phyloP scores from a whole-genome alignment of 2,888 invertebrate species.

The Saturnia pavonia region DNA sequence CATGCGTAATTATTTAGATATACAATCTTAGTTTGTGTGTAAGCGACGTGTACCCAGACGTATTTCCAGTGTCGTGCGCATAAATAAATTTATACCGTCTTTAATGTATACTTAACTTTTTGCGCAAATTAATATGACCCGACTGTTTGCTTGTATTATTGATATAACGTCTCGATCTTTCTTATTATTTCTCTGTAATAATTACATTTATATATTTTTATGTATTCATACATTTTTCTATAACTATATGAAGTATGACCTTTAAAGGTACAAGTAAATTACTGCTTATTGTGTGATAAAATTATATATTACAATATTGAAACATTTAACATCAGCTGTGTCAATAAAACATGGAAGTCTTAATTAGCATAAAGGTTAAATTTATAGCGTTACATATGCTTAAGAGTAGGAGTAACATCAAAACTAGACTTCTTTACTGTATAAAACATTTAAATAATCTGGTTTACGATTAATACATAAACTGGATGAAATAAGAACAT shows the following conservation, averaged over 20 bases:
- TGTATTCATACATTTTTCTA: not conserved
- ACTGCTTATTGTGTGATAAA: not conserved
- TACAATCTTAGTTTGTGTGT: not conserved
- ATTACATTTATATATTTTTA: not conserved
- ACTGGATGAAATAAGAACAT: not conserved
- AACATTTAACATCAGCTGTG: not conserved
- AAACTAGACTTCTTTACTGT: not conserved
- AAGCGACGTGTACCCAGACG: not conserved
- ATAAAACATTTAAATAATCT: not conserved
- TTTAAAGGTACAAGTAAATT: constrained; percentile 6
- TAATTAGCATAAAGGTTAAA: constrained; percentile 1
- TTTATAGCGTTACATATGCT: not conserved
- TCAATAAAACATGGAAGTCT: not conserved
- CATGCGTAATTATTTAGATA: too few species aligned
- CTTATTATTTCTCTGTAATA: not conserved
- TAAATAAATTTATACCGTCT: not conserved
- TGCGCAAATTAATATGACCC: not conserved
- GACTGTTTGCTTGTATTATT: not conserved
- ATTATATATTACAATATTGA: not conserved
- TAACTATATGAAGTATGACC: not conserved
- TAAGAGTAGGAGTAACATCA: not conserved
- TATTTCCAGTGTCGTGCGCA: not conserved
- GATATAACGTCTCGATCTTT: not conserved
- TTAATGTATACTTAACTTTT: not conserved
- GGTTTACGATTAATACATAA: not conserved